Conservation (phyloP, 2,113 vertebrate genomes). For the Gobiocypris rarus region DNA sequence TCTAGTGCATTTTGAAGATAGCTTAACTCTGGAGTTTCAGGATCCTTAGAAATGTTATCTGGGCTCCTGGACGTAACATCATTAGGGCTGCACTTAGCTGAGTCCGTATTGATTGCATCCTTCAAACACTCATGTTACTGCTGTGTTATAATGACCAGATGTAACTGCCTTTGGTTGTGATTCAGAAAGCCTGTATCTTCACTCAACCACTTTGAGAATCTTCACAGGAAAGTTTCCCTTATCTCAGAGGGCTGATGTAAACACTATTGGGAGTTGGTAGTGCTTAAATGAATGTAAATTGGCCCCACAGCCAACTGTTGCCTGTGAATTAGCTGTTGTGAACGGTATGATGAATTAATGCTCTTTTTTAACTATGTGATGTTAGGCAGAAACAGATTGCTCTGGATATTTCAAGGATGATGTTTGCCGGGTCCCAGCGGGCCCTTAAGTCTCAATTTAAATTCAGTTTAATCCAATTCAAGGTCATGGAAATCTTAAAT, state of each 20-base stretch:
- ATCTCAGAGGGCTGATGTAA: conserved; percentile 4
- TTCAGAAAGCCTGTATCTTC: not conserved
- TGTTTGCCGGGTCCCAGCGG: not conserved
- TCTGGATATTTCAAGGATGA: not conserved
- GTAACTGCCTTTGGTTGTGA: conserved; percentile 14
- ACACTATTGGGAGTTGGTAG: not conserved
- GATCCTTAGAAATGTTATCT: conserved; percentile 19
- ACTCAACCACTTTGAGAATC: not conserved
- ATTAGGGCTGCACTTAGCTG: conserved; percentile 13
- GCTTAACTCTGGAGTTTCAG: not conserved
- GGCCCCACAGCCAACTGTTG: conserved; percentile 11
- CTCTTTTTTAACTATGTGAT: conserved; percentile 12
- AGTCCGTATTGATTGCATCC: conserved; percentile 6
- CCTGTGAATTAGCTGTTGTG: not conserved
- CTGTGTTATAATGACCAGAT: conserved; percentile 26
- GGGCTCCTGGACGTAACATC: not conserved
- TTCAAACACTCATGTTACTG: conserved; percentile 33
- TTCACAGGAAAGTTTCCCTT: not conserved
- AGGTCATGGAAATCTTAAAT: not conserved
- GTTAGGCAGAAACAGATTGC: not conserved
- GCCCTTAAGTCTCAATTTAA: not conserved
- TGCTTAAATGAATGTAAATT: conserved; percentile 31
- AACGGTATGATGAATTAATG: conserved; percentile 22
- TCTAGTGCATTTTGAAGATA: not conserved
- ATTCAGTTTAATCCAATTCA: not conserved